Evolutionary conservation across 2,113 vertebrate genomes (phyloP), one percentile per base, ranked within the genome.

Genomic region (Eptesicus fuscus): DNA sequence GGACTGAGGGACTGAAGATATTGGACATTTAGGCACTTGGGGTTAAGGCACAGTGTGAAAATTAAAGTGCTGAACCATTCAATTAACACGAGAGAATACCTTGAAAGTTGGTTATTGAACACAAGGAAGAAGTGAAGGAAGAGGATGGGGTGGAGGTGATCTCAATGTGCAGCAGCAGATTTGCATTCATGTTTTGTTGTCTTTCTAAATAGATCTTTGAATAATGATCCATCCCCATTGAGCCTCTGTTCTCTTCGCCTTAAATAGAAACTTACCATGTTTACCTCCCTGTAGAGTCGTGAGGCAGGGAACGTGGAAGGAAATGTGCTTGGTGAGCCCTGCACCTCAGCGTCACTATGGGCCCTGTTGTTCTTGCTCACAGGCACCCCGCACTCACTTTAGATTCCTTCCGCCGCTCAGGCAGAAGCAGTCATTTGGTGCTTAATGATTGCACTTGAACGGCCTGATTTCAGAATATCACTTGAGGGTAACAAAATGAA

Each of bases 341-440:
- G 32, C 12, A 40, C 9, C 51, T 30, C 51, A 16, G 4, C 63
- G 49, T 92, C 90, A 69, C 88, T 40, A 65, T 5, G 23, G 12
- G 20, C 11, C 7, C 88, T 88, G 4, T 88, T 94, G 70, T 91
- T 73, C 71, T 83, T 89, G 7, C 69, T 56, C 28, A 35, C 0
- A 83, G 78, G 93, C 91, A 63, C 73, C 73, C 40, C 18, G 53
- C 3, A 20, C 35, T 40, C 78, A 79, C 23, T 88, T 88, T 80
- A 78, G 83, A 90, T 91, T 88, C 90, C 56, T 28, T 13, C 0
- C 4, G 61, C 28, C 78, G 30, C 69, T 96, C 44, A 92, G 77
- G 96, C 95, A 32, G 89, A 96, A 97, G 94, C 95, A 85, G 88
- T 90, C 59, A n/a, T 83, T 96, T 92, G 86, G 56, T 71, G 63